phyloP scores from a whole-genome alignment of 1,140 invertebrate genomes.

The Melitaea cinxia region DNA sequence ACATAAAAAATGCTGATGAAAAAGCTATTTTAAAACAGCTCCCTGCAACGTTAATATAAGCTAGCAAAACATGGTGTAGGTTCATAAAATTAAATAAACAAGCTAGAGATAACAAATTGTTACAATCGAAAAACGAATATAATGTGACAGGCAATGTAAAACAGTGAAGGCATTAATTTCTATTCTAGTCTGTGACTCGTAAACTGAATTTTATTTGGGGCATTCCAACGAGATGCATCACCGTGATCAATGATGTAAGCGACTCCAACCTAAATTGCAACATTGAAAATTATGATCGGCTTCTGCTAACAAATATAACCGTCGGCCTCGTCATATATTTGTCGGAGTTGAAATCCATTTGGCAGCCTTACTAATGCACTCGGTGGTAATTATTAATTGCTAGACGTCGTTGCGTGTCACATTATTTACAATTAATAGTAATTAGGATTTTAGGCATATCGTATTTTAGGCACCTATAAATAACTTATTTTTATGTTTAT shows the following conservation, averaged over 20 bases:
- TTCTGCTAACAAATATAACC: slow-evolving; percentile 28
- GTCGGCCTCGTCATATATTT: slow-evolving; percentile 46
- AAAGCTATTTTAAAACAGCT: no score
- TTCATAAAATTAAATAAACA: no score
- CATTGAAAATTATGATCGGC: slow-evolving; percentile 46
- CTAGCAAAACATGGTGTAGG: no score
- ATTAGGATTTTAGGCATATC: no score
- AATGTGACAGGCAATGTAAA: no score
- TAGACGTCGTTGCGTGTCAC: slow-evolving; percentile 20
- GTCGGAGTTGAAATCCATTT: slow-evolving; percentile 42
- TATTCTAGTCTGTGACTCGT: slow-evolving; percentile 35
- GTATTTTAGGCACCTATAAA: no score
- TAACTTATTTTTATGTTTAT: no score
- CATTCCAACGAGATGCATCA: slow-evolving; percentile 41
- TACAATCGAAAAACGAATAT: slow-evolving; percentile 2
- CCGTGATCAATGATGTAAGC: slow-evolving; percentile 40
- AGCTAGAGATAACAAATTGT: background rate
- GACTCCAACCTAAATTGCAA: slow-evolving; percentile 35
- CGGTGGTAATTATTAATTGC: slow-evolving; percentile 34
- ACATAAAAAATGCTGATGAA: no score
- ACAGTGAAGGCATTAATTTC: slow-evolving; percentile 36
- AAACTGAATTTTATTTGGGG: slow-evolving; percentile 38
- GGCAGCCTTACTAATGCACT: slow-evolving; percentile 42
- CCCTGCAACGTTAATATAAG: no score
- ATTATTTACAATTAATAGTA: slow-evolving; percentile 31